These are phyloP conservation scores for Drosophila suboccidentalis DNA, from an alignment of 2,888 invertebrate species.

Conservation along the genomic window DNA sequence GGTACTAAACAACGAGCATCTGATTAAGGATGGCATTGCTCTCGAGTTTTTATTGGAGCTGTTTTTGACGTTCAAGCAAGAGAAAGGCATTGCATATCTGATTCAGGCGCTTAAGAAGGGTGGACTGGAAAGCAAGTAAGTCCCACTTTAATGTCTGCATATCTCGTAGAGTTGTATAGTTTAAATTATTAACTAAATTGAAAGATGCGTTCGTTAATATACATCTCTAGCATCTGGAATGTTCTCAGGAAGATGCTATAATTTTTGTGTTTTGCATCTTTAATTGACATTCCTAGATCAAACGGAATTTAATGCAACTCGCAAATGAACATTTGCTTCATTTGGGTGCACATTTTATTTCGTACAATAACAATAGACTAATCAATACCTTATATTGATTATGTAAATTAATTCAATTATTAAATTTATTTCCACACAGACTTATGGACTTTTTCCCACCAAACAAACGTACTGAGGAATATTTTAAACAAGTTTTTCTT, in stretches of 20 bases:
- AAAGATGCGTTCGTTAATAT: background rate
- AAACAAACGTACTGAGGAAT: conserved; percentile 96
- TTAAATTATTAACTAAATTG: too few species aligned
- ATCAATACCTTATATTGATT: background rate
- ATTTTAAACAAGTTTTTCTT: conserved; percentile 92
- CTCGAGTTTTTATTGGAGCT: conserved; percentile 97
- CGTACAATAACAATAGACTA: conserved; percentile 53
- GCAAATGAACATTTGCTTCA: conserved; percentile 73
- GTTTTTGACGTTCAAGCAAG: conserved; percentile 95
- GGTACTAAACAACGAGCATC: conserved; percentile 96
- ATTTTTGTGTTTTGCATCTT: conserved; percentile 71
- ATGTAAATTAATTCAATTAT: background rate
- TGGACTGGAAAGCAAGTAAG: conserved; percentile 90
- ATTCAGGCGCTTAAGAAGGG: conserved; percentile 95
- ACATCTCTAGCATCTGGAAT: conserved; percentile 37
- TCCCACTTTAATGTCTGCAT: conserved; percentile 13
- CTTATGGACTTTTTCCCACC: conserved; percentile 97
- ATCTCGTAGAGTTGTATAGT: background rate
- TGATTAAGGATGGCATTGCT: conserved; percentile 96
- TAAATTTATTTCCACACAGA: conserved; percentile 85
- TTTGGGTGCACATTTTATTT: conserved; percentile 80
- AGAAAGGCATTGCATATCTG: conserved; percentile 94
- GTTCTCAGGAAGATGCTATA: conserved; percentile 77
- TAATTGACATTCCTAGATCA: conserved; percentile 84
- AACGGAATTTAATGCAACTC: conserved; percentile 73